Evolutionary conservation across 2,797 vertebrate species (phyloP).

Genomic region (Coracias cyanogaster): DNA sequence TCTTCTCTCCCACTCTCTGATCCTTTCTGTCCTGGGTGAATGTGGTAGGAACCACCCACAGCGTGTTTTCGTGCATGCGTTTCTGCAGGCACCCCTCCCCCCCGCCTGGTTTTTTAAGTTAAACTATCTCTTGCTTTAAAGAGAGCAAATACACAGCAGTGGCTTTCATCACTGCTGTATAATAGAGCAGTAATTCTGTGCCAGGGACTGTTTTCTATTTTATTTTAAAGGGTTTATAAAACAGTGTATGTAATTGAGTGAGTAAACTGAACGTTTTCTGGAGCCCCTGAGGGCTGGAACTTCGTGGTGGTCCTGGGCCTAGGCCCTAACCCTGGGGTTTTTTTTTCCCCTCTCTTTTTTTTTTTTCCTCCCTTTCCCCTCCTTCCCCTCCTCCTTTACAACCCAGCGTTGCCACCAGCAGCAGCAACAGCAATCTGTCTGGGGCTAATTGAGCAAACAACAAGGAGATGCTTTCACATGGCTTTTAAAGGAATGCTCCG

Average conservation of each 20-base stretch:
- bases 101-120: constrained; percentile 64
- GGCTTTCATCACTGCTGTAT: constrained; percentile 74
- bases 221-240: constrained; percentile 77
- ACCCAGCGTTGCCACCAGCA: constrained; percentile 67
- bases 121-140: constrained; percentile 76
- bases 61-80: constrained; percentile 60
- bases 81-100: constrained; percentile 64
- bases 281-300: constrained; percentile 69
- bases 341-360: not conserved
- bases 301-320: constrained; percentile 75
- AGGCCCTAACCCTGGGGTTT: constrained; percentile 70
- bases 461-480: constrained; percentile 77
- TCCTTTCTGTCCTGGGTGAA: constrained; percentile 71
- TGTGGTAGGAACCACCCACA: constrained; percentile 66
- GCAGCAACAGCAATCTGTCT: constrained; percentile 75
- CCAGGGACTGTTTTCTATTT: constrained; percentile 78
- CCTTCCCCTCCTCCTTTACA: constrained; percentile 65
- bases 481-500: constrained; percentile 62
- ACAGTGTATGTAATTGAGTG: constrained; percentile 76
- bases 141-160: constrained; percentile 69
- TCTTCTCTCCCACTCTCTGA: constrained; percentile 68
- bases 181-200: constrained; percentile 76
- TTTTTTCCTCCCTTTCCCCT: constrained; percentile 43
- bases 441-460: constrained; percentile 78
- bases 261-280: constrained; percentile 75